Conservation (phyloP, 1,140 invertebrate species). For the Conus ventricosus region DNA sequence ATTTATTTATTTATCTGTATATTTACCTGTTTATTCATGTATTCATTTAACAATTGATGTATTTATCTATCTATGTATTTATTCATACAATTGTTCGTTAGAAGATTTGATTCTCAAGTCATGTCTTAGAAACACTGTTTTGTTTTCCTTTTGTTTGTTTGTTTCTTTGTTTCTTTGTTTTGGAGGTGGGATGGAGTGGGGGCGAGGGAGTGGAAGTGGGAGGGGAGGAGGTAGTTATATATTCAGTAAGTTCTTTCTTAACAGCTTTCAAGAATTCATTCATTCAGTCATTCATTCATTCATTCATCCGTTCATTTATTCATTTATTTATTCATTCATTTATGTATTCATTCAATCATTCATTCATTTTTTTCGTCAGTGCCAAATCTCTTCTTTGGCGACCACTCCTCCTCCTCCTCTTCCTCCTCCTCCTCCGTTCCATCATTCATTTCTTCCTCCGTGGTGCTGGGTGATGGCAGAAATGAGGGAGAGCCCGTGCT, state of each 20-base stretch:
- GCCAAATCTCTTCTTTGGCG: background rate
- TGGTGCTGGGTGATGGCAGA: background rate
- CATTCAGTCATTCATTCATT: background rate
- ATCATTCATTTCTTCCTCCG: background rate
- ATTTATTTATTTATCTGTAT: background rate
- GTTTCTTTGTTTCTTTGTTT: background rate
- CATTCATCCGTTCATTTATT: background rate
- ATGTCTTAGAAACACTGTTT: too few species aligned
- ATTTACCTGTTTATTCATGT: background rate
- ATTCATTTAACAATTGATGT: background rate
- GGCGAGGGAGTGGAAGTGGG: background rate
- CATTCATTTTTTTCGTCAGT: background rate
- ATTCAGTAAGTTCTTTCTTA: too few species aligned
- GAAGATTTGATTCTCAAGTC: too few species aligned
- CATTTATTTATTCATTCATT: background rate
- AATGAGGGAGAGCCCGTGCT: background rate
- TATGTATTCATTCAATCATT: background rate
- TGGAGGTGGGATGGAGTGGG: background rate
- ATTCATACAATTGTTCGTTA: too few species aligned
- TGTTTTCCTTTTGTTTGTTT: background rate
- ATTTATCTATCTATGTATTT: background rate
- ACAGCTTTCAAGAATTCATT: too few species aligned
- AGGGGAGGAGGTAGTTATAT: too few species aligned
- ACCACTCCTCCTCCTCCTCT: background rate
- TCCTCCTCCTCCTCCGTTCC: background rate